phyloP scores from a whole-genome alignment of 1,140 invertebrate genomes.

The Odontomachus brunneus region DNA sequence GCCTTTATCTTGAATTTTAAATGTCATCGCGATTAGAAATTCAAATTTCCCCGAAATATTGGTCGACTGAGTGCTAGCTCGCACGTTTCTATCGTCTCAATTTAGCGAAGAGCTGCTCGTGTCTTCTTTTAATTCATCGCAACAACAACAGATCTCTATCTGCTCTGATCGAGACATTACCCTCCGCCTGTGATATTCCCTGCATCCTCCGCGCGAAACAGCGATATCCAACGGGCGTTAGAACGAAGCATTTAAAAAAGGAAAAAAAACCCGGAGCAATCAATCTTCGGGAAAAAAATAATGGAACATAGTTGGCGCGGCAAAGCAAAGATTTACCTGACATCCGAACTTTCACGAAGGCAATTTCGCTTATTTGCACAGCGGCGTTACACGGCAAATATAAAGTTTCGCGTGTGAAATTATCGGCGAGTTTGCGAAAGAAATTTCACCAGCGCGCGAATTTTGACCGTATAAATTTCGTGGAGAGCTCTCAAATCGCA shows the following conservation, averaged over 20 bases:
- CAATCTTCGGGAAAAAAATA: background rate
- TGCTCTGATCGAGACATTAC: background rate
- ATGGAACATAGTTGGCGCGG: background rate
- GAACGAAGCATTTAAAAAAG: constrained; percentile 9
- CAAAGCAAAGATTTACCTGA: constrained; percentile 14
- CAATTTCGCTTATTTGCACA: constrained; percentile 57
- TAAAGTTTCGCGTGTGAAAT: constrained; percentile 54
- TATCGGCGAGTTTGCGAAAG: constrained; percentile 40
- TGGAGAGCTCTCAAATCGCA: constrained; percentile 55
- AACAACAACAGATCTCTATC: too few relatives aligned
- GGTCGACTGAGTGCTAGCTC: too few relatives aligned
- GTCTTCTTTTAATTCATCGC: too few relatives aligned
- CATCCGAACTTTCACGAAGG: constrained; percentile 36
- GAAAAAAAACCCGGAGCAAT: too few relatives aligned
- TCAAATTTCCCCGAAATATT: too few relatives aligned
- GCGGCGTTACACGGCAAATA: constrained; percentile 42
- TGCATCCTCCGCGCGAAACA: background rate
- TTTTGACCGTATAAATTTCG: constrained; percentile 64
- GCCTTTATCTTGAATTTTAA: background rate
- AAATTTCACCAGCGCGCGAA: constrained; percentile 40
- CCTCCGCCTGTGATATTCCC: too few relatives aligned
- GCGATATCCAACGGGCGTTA: background rate
- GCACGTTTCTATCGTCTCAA: too few relatives aligned
- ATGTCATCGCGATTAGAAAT: too few relatives aligned
- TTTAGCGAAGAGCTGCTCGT: too few relatives aligned